These are phyloP conservation scores for Garrulus glandarius DNA, from an alignment of 2,797 vertebrate species.

Conservation along the genomic window DNA sequence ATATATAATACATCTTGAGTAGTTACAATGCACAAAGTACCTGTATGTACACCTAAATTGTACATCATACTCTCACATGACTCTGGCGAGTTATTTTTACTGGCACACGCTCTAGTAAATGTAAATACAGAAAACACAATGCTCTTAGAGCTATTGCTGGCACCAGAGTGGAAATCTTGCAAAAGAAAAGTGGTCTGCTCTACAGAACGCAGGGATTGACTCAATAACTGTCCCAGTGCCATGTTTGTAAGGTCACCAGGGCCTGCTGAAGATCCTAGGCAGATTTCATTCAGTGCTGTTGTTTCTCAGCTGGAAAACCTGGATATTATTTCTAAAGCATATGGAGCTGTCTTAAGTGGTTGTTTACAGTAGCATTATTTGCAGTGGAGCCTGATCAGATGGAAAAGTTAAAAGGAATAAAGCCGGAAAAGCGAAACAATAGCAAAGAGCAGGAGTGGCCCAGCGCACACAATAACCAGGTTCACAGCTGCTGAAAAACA, in stretches of 20 bases:
- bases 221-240: accelerated
- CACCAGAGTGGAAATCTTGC: not conserved
- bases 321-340: constrained; percentile 19
- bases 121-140: not conserved
- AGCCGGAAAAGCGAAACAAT: constrained; percentile 59
- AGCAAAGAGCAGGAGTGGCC: constrained; percentile 27
- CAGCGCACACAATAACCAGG: constrained; percentile 10
- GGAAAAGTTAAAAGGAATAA: constrained; percentile 43
- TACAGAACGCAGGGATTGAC: not conserved
- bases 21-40: not conserved
- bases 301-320: not conserved
- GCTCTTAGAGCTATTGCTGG: not conserved
- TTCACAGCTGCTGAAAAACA: constrained; percentile 29
- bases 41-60: not conserved
- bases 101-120: not conserved
- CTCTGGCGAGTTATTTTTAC: not conserved
- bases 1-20: not conserved
- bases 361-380: constrained; percentile 46
- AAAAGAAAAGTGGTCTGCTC: not conserved
- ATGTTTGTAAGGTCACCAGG: not conserved
- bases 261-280: not conserved
- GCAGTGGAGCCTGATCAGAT: not conserved
- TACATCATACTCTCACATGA: not conserved
- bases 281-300: not conserved
- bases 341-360: not conserved